Percentiles rank a stretch among this genome's conserved stretches.
Conservation (phyloP, 92 coral and sea anemone genomes). For the Muricea muricata region DNA sequence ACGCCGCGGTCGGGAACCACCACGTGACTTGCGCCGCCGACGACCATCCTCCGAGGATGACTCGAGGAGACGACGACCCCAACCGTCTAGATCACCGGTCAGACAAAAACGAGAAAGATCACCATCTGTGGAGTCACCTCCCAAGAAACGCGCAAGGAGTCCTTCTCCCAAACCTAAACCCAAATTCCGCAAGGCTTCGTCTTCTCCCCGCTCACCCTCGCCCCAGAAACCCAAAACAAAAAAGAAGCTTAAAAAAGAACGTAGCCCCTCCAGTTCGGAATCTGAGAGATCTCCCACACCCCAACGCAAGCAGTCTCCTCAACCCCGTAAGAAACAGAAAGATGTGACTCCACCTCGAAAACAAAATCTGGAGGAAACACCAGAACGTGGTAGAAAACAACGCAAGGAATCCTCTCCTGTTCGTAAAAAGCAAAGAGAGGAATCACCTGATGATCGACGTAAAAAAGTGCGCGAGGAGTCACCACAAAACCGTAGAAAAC, state of each 20-base stretch:
- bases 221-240: constrained; percentile 39
- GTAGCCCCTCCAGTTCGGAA: constrained; percentile 15
- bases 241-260: constrained; percentile 24
- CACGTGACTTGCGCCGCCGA: neutral
- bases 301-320: constrained; percentile 6
- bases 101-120: constrained; percentile 18
- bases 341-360: constrained; percentile 58
- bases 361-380: constrained; percentile 25
- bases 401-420: constrained; percentile 73
- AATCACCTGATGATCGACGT: constrained; percentile 60
- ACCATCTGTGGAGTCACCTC: constrained; percentile 6
- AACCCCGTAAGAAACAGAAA: constrained; percentile 17
- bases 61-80: constrained; percentile 36
- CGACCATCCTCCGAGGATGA: constrained; percentile 39
- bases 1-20: constrained; percentile 7
- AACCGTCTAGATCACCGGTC: neutral
- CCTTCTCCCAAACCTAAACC: constrained; percentile 39
- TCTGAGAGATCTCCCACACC: constrained; percentile 36
- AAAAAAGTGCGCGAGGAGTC: constrained; percentile 63
- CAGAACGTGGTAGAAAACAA: constrained; percentile 70
- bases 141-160: constrained; percentile 33
- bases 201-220: constrained; percentile 66
- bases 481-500: constrained; percentile 66
- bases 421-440: constrained; percentile 58
- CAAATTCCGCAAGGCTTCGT: constrained; percentile 48